These are phyloP conservation scores for Acronicta aceris DNA, from an alignment of 2,888 invertebrate genomes.

Conservation along the genomic window DNA sequence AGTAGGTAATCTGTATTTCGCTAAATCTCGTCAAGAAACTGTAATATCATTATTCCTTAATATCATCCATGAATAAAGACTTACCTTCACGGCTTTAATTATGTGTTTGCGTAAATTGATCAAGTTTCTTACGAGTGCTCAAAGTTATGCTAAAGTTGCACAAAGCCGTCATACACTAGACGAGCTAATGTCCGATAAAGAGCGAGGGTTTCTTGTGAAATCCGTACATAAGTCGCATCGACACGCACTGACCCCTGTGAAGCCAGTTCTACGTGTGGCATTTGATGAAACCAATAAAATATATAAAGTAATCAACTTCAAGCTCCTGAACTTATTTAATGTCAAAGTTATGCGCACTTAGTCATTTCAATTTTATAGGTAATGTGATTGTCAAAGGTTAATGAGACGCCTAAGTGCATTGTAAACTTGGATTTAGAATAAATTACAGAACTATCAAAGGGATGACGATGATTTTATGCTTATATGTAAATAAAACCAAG, in stretches of 20 bases:
- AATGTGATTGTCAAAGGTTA: constrained; percentile 33
- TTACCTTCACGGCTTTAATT: constrained; percentile 43
- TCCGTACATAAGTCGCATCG: constrained; percentile 51
- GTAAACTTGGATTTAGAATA: constrained; percentile 1
- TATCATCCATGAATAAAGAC: constrained; percentile 27
- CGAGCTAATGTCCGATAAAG: constrained; percentile 59
- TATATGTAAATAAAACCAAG: too few relatives aligned
- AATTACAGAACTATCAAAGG: neutral
- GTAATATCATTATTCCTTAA: constrained; percentile 26
- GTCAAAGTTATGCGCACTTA: constrained; percentile 24
- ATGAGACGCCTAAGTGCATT: neutral
- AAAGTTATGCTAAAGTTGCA: constrained; percentile 50
- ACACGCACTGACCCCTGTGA: constrained; percentile 69
- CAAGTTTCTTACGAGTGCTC: constrained; percentile 44
- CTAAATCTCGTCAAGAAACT: constrained; percentile 30
- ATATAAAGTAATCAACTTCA: constrained; percentile 47
- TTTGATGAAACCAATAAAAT: constrained; percentile 75
- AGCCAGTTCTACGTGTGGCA: constrained; percentile 80
- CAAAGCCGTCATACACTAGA: constrained; percentile 57
- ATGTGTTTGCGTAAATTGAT: constrained; percentile 55
- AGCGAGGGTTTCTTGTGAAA: constrained; percentile 70
- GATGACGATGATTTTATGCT: neutral
- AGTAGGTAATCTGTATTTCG: constrained; percentile 29
- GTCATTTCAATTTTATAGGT: constrained; percentile 18
- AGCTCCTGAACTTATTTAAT: constrained; percentile 48